Evolutionary conservation across 2,113 vertebrate species (phyloP).

Genomic region (Pteropus alecto): DNA sequence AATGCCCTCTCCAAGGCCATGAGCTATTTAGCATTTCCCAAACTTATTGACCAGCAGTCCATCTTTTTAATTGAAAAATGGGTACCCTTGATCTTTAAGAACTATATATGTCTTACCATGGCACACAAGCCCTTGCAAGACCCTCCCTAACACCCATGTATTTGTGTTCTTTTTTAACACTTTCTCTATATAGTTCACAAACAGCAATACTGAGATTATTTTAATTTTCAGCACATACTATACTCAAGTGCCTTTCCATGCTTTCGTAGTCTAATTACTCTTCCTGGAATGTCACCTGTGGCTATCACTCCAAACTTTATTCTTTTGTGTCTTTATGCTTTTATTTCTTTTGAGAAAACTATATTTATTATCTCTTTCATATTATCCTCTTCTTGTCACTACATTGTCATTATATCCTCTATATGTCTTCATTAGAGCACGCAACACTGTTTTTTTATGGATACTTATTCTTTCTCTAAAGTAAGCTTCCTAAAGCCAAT

Average conservation of each 20-base stretch:
- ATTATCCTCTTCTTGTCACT: background rate
- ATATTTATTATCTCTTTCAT: background rate
- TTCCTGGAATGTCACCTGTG: background rate
- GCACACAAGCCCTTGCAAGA: background rate
- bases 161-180: background rate
- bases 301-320: background rate
- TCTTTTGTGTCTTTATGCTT: background rate
- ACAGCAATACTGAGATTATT: background rate
- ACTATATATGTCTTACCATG: background rate
- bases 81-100: background rate
- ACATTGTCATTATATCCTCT: background rate
- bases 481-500: background rate
- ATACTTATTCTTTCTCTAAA: background rate
- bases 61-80: background rate
- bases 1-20: background rate
- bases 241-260: background rate
- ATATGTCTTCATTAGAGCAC: background rate
- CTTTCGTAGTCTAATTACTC: background rate
- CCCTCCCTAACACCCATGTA: accelerated
- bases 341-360: background rate
- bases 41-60: background rate
- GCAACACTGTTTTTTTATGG: background rate
- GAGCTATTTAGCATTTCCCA: background rate
- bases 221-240: background rate
- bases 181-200: background rate